Evolutionary conservation across 1,140 invertebrate genomes (phyloP).

Genomic region (Scaptomyza hsui): DNA sequence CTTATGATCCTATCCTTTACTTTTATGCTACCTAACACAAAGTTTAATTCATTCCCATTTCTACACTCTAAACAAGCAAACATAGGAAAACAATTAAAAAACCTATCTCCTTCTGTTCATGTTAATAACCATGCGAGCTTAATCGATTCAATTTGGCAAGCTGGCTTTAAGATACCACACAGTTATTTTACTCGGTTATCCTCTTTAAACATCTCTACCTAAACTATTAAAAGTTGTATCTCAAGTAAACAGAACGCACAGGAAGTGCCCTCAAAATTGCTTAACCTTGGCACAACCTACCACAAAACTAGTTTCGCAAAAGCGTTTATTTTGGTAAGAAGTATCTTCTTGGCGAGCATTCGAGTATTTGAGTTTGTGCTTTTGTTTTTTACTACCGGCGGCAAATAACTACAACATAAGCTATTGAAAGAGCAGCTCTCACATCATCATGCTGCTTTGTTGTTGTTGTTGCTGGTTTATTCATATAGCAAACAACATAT

Average conservation of each 20-base stretch:
- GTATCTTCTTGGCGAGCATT: conserved; percentile 1
- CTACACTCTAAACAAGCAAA: too few relatives aligned
- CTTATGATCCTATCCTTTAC: too few relatives aligned
- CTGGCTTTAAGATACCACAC: too few relatives aligned
- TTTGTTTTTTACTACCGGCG: conserved; percentile 50
- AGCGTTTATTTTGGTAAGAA: not conserved
- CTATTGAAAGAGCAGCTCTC: conserved; percentile 60
- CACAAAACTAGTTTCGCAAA: not conserved
- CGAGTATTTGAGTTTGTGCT: conserved; percentile 8
- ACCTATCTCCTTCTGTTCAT: too few relatives aligned
- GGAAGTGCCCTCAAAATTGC: not conserved
- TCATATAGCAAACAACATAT: conserved; percentile 67
- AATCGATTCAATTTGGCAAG: too few relatives aligned
- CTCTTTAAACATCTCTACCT: not conserved
- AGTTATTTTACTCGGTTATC: not conserved
- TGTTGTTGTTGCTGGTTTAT: conserved; percentile 62
- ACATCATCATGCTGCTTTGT: conserved; percentile 33
- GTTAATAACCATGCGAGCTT: too few relatives aligned
- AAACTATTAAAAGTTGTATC: not conserved
- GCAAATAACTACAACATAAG: conserved; percentile 76
- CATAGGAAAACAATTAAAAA: too few relatives aligned
- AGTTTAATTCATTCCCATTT: too few relatives aligned
- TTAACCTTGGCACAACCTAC: not conserved
- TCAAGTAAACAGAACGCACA: too few relatives aligned
- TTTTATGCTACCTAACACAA: too few relatives aligned